Evolutionary conservation across 1,140 invertebrate genomes (phyloP).

Genomic region (Pogonomyrmex californicus): DNA sequence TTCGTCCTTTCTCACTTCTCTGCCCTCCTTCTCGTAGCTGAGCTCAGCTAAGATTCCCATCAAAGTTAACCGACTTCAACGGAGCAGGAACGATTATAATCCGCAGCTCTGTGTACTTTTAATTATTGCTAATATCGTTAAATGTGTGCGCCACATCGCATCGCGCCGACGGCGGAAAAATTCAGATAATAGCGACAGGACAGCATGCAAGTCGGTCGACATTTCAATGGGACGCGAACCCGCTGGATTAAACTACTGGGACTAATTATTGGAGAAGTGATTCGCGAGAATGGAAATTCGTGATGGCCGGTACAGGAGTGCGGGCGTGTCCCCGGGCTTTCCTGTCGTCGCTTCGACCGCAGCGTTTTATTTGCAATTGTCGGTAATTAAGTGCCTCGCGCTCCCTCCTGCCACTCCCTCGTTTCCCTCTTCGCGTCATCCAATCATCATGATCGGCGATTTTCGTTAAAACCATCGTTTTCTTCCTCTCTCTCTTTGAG

Average conservation of each 20-base stretch:
- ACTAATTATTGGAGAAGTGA: constrained; percentile 68
- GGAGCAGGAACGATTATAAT: constrained; percentile 30
- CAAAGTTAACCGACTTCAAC: constrained; percentile 49
- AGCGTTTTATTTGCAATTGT: constrained; percentile 74
- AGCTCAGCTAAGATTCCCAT: constrained; percentile 19
- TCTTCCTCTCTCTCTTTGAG: constrained; percentile 14
- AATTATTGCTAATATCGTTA: constrained; percentile 73
- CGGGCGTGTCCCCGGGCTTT: not conserved
- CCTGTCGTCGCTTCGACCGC: constrained; percentile 42
- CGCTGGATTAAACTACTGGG: constrained; percentile 54
- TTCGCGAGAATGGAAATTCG: constrained; percentile 65
- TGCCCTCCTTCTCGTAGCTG: not conserved
- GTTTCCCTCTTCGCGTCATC: not conserved
- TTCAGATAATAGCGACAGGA: not conserved
- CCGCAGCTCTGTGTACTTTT: not conserved
- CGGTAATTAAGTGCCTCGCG: constrained; percentile 71
- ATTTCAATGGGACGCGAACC: constrained; percentile 47
- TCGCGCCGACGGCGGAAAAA: constrained; percentile 1
- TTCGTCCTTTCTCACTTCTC: constrained; percentile 14
- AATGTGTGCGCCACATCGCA: not conserved
- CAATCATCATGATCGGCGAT: constrained; percentile 59
- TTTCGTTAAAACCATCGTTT: constrained; percentile 56
- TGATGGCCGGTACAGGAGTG: constrained; percentile 53
- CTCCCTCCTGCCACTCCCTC: not conserved
- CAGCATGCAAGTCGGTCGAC: not conserved